These are phyloP conservation scores for Synergus umbraculus DNA, from an alignment of 2,888 invertebrate genomes.

Conservation along the genomic window DNA sequence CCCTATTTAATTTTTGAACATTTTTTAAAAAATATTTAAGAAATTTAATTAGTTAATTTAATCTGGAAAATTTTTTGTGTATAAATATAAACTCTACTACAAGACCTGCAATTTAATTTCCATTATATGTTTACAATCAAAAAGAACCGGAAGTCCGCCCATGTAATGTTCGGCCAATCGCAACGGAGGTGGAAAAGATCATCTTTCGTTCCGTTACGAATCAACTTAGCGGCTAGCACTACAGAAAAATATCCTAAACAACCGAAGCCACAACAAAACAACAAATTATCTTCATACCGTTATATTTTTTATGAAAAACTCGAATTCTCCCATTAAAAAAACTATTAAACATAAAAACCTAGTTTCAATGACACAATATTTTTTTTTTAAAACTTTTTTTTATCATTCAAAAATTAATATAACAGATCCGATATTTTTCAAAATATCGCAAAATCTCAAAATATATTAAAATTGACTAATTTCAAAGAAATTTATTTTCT, in stretches of 20 bases:
- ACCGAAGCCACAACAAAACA: background rate
- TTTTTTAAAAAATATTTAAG: too few species aligned
- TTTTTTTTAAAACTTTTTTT: background rate
- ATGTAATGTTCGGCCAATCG: background rate
- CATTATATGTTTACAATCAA: background rate
- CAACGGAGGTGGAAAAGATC: background rate
- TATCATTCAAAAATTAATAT: background rate
- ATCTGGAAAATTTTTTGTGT: too few species aligned
- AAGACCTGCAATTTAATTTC: background rate
- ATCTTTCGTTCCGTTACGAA: background rate
- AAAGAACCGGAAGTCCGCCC: background rate
- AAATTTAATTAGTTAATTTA: too few species aligned
- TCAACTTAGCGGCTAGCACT: background rate
- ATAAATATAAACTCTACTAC: too few species aligned
- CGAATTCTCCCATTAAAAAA: background rate
- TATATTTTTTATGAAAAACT: background rate
- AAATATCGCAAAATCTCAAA: too few species aligned
- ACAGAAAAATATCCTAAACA: background rate
- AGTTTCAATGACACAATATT: background rate
- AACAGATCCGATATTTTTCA: background rate
- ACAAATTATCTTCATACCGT: background rate
- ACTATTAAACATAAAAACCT: background rate
- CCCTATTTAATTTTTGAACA: too few species aligned
- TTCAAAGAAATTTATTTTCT: too few species aligned
- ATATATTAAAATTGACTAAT: too few species aligned